Percentiles rank a stretch among this genome's conserved stretches.
phyloP scores from a whole-genome alignment of 2,797 vertebrate species.

The Thaleichthys pacificus region DNA sequence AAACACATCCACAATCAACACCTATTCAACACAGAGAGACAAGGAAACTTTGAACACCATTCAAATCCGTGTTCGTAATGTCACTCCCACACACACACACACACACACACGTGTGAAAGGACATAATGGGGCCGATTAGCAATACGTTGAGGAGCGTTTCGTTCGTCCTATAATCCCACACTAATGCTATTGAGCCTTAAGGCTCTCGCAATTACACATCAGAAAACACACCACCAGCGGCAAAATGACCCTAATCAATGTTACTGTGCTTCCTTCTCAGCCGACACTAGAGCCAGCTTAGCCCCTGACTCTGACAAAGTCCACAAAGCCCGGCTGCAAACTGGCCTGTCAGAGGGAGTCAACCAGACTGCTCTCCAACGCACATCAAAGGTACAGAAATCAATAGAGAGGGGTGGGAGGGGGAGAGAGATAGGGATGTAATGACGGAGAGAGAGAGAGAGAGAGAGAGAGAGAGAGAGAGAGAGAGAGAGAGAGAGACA shows the following conservation, averaged over 20 bases:
- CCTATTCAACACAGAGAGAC: background rate
- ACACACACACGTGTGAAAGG: background rate
- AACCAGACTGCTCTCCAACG: background rate
- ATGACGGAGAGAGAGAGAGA: background rate
- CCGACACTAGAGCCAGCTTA: slow-evolving; percentile 8
- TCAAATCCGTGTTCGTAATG: background rate
- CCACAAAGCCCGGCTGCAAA: slow-evolving; percentile 20
- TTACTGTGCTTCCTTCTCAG: slow-evolving; percentile 12
- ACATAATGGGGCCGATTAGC: slow-evolving; percentile 17
- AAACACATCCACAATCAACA: background rate
- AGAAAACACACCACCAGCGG: slow-evolving; percentile 20
- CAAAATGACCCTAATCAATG: slow-evolving; percentile 24
- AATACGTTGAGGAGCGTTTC: slow-evolving; percentile 23
- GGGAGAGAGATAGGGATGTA: background rate
- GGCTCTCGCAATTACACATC: slow-evolving; percentile 35
- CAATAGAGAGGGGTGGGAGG: slow-evolving; percentile 2
- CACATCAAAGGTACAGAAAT: slow-evolving; percentile 18
- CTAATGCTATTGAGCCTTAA: slow-evolving; percentile 34
- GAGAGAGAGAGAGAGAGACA: background rate
- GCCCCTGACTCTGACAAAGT: slow-evolving; percentile 6
- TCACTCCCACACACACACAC: background rate
- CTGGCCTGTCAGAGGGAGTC: background rate
- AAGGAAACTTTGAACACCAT: background rate
- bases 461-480: background rate
- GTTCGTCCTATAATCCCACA: slow-evolving; percentile 30